Conservation (phyloP, 2,113 vertebrate genomes). For the Fulmarus glacialis region DNA sequence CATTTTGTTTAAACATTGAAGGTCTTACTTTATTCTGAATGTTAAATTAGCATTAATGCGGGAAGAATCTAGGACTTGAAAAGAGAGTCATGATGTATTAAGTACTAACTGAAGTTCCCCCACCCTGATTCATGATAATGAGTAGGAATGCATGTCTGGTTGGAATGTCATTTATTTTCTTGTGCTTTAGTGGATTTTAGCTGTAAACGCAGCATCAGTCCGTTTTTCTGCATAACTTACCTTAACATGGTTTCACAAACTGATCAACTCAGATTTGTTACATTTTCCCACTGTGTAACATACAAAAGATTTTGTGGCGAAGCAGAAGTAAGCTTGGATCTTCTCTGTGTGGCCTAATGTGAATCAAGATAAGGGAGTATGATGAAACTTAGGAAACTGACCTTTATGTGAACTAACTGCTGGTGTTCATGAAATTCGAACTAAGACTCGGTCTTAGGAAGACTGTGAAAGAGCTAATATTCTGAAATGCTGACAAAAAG, state of each 20-base stretch:
- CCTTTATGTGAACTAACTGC: constrained; percentile 38
- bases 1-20: constrained; percentile 69
- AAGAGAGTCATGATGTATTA: constrained; percentile 48
- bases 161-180: constrained; percentile 62
- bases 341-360: background rate
- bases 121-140: constrained; percentile 56
- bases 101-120: constrained; percentile 47
- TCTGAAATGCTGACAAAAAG: constrained; percentile 65
- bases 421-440: constrained; percentile 54
- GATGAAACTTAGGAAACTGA: constrained; percentile 34
- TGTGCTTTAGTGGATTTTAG: constrained; percentile 21
- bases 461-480: constrained; percentile 39
- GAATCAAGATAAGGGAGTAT: background rate
- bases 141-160: constrained; percentile 18
- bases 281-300: background rate
- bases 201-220: background rate
- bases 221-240: constrained; percentile 29
- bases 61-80: constrained; percentile 57
- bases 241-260: constrained; percentile 10
- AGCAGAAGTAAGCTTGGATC: background rate
- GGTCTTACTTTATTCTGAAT: constrained; percentile 65
- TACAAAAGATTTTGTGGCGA: background rate
- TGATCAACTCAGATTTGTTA: background rate
- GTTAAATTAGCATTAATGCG: constrained; percentile 3
- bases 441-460: constrained; percentile 11